Conservation (phyloP, 2,888 invertebrate species). For the Quadroppia sp. region DNA sequence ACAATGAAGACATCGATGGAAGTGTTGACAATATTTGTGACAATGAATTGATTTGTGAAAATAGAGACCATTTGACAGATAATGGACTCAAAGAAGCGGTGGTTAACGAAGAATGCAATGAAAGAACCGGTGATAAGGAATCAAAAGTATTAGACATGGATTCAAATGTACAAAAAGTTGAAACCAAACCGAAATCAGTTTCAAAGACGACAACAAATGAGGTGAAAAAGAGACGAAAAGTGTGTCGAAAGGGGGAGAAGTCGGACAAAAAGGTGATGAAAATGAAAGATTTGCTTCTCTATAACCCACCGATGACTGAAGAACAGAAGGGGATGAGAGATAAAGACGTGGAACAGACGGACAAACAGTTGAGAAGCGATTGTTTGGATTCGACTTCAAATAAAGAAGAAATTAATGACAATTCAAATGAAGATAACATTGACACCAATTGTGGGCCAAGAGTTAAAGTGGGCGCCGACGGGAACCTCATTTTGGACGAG, state of each 20-base stretch:
- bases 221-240: not conserved
- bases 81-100: not conserved
- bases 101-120: not conserved
- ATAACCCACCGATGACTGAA: conserved; percentile 63
- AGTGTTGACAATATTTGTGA: not conserved
- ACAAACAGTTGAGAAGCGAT: not conserved
- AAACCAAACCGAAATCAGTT: not conserved
- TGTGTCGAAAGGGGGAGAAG: not conserved
- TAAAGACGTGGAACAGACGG: conserved; percentile 30
- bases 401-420: not conserved
- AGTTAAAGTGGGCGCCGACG: conserved; percentile 37
- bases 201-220: not conserved
- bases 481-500: conserved; percentile 38
- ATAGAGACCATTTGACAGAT: not conserved
- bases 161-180: not conserved
- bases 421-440: not conserved
- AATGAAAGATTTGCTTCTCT: conserved; percentile 88
- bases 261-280: conserved; percentile 59
- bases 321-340: conserved; percentile 40
- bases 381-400: not conserved
- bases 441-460: conserved; percentile 38
- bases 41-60: not conserved
- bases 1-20: not conserved
- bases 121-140: not conserved
- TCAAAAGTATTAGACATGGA: not conserved